Conservation (phyloP, 2,113 vertebrate species). For the Edolisoma coerulescens region DNA sequence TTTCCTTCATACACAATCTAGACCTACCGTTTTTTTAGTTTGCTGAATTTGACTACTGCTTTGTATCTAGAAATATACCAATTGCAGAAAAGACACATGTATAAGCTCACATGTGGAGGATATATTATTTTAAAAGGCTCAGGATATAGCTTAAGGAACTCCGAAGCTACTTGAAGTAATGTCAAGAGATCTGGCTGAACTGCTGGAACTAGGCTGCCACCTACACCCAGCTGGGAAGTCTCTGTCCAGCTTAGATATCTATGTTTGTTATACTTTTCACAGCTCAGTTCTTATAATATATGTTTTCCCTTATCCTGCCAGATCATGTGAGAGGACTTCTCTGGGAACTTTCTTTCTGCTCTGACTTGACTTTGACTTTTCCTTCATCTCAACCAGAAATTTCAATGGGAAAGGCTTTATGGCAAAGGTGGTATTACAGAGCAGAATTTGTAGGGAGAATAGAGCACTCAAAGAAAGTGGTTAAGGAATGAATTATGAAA, state of each 20-base stretch:
- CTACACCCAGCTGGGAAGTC: not conserved
- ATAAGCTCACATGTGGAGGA: not conserved
- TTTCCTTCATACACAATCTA: not conserved
- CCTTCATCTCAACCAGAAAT: not conserved
- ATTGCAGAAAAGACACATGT: not conserved
- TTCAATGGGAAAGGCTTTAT: not conserved
- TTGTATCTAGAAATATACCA: not conserved
- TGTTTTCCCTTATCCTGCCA: not conserved
- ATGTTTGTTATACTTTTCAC: not conserved
- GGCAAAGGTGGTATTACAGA: not conserved
- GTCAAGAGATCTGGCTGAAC: not conserved
- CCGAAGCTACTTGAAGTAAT: not conserved
- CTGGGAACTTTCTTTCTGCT: not conserved
- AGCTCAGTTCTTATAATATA: fast-evolving
- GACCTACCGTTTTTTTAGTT: not conserved
- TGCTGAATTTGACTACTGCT: not conserved
- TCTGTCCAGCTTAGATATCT: not conserved
- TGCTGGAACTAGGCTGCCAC: not conserved
- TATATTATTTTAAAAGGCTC: not conserved
- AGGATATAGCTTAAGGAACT: not conserved
- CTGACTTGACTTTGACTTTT: not conserved
- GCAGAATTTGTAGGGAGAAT: not conserved
- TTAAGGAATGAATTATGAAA: not conserved
- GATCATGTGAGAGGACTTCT: not conserved
- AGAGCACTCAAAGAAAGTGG: not conserved